Percentiles rank a stretch among this genome's conserved stretches.
Evolutionary conservation across 1,140 invertebrate genomes (phyloP).

Genomic region (Anastatus disparis): DNA sequence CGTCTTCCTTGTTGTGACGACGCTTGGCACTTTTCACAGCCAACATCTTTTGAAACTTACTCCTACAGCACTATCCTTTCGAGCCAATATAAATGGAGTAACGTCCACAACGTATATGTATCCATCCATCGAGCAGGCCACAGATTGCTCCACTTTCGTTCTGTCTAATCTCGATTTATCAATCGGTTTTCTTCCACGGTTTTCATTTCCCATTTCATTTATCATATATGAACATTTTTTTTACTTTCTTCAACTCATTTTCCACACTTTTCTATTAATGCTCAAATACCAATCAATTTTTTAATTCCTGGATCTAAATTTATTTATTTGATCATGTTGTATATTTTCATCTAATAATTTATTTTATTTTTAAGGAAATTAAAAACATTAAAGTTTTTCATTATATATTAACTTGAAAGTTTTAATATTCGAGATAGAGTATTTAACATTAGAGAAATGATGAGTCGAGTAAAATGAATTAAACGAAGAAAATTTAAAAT

Average conservation of each 20-base stretch:
- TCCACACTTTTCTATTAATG: neutral
- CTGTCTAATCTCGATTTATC: conserved; percentile 53
- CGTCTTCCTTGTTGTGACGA: conserved; percentile 54
- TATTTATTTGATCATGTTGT: too few species aligned
- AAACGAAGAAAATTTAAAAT: too few species aligned
- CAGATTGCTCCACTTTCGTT: conserved; percentile 48
- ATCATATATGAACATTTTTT: neutral
- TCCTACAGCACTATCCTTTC: conserved; percentile 54
- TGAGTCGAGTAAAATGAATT: too few species aligned
- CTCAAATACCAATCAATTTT: too few species aligned
- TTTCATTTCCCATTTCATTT: conserved; percentile 35
- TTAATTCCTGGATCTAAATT: too few species aligned
- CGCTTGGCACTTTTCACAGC: conserved; percentile 48
- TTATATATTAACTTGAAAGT: too few species aligned
- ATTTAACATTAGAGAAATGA: too few species aligned
- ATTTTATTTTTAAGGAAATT: too few species aligned
- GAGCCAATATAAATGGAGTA: conserved; percentile 57
- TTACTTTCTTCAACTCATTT: neutral
- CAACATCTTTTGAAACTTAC: conserved; percentile 54
- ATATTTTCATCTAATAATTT: too few species aligned
- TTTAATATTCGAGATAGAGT: too few species aligned
- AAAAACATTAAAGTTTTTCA: too few species aligned
- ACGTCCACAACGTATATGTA: conserved; percentile 46
- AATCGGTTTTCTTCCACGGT: conserved; percentile 49
- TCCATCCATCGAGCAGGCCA: conserved; percentile 48